Evolutionary conservation across 92 coral and sea anemone genomes (phyloP), one percentile per base, ranked within the genome.

Genomic region (Pocillopora meandrina): DNA sequence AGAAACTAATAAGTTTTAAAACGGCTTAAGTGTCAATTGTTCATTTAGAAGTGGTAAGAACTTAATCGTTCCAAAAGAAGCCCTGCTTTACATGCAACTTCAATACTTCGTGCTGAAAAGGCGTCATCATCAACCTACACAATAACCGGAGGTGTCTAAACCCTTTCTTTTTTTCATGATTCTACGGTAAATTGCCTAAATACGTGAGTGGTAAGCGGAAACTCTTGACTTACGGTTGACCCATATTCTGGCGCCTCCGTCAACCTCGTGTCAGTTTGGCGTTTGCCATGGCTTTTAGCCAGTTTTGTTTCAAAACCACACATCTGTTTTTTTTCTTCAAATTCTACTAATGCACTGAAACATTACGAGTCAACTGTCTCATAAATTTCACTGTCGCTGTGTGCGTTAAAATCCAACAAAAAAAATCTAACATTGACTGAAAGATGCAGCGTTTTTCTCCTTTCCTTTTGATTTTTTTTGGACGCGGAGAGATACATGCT

Each of bases 251-350:
- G 59, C 60, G 10, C 56, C 14, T 64, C 19, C 26, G 67, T 57
- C 76, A 56, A 61, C 61, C 56, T 52, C 56, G 34, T 17, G 23
- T 17, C 68, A 17, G 68, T 63, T 17, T 17, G 11, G 9, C 2
- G 74, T 19, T 55, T 35, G 26, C 82, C 13, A 33, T 80, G 84
- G 84, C 84, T 31, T 33, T 18, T 1, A 10, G 75, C 84, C 84
- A 80, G 58, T 80, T 56, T 80, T 80, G 65, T 80, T 67, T 56
- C 61, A 19, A 67, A 78, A 56, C 42, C 78, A 31, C 78, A 56
- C 3, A 52, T 47, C 4, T 52, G 78, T 21, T 36, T 4, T 70
- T 35, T 52, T 70, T 35, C 9, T 31, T 23, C 18, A 34, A 5
- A 11, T 7, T 4, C 21, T 34, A 35, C 17, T 34, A 34, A 31